Evolutionary conservation across 2,888 invertebrate genomes (phyloP).

Genomic region (Lasioglossum morio): DNA sequence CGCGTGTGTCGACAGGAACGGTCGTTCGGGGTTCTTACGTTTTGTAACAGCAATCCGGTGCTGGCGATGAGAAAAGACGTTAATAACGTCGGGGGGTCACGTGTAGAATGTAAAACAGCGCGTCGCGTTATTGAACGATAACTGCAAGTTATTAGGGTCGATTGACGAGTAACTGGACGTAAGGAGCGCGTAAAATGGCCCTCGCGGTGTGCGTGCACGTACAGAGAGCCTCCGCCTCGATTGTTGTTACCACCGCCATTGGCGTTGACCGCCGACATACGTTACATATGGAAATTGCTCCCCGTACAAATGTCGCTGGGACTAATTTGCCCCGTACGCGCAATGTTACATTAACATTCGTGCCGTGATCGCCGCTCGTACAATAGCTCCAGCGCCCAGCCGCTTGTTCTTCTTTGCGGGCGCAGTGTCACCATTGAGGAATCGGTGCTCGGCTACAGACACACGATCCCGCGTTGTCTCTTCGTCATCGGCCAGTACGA

Average conservation of each 20-base stretch:
- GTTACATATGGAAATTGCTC: conserved; percentile 70
- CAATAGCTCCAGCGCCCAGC: conserved; percentile 22
- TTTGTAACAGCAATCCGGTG: conserved; percentile 53
- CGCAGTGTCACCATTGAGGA: conserved; percentile 32
- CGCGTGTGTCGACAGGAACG: conserved; percentile 19
- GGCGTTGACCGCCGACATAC: conserved; percentile 53
- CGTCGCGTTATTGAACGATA: conserved; percentile 75
- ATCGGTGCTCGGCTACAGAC: background rate
- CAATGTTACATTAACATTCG: conserved; percentile 64
- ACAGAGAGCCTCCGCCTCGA: conserved; percentile 54
- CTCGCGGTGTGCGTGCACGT: conserved; percentile 64
- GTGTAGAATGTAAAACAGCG: conserved; percentile 71
- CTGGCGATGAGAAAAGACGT: conserved; percentile 59
- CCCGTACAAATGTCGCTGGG: conserved; percentile 50
- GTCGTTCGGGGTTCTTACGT: conserved; percentile 55
- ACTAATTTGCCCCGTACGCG: conserved; percentile 60
- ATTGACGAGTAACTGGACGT: conserved; percentile 75
- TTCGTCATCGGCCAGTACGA: background rate
- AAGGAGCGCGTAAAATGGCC: conserved; percentile 71
- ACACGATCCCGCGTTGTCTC: background rate
- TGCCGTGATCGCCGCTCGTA: conserved; percentile 48
- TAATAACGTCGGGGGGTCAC: conserved; percentile 60
- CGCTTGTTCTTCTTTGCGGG: conserved; percentile 49
- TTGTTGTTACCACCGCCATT: conserved; percentile 64
- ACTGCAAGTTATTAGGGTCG: conserved; percentile 80